Evolutionary conservation across 2,888 invertebrate genomes (phyloP).

Genomic region (Endomychus coccineus): DNA sequence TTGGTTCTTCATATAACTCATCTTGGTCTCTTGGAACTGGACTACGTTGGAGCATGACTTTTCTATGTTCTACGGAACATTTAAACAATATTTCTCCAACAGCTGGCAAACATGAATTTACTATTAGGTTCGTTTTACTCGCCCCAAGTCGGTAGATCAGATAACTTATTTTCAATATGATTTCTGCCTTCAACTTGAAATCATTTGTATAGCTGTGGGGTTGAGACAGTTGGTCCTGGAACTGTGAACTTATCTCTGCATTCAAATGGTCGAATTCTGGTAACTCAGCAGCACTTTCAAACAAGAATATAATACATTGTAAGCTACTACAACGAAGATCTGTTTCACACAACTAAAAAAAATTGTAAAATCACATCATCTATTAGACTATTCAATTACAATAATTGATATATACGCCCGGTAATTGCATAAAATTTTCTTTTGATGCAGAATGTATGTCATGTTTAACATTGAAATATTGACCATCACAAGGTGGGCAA

Average conservation of each 20-base stretch:
- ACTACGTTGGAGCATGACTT: slow-evolving; percentile 19
- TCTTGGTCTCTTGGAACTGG: slow-evolving; percentile 19
- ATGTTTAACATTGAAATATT: no score
- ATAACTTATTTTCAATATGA: slow-evolving; percentile 20
- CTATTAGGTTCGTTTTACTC: slow-evolving; percentile 13
- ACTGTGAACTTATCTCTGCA: slow-evolving; percentile 14
- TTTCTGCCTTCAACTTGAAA: slow-evolving; percentile 25
- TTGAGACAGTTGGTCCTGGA: slow-evolving; percentile 20
- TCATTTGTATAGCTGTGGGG: slow-evolving; percentile 22
- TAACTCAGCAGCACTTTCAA: neutral
- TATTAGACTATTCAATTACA: no score
- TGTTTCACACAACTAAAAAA: slow-evolving; percentile 13
- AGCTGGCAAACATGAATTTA: slow-evolving; percentile 20
- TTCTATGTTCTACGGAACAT: slow-evolving; percentile 25
- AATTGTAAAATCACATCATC: no score
- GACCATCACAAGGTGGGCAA: no score
- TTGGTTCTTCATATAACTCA: slow-evolving; percentile 21
- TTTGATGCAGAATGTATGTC: no score
- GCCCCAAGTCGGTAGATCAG: slow-evolving; percentile 13
- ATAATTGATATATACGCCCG: no score
- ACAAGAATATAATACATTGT: slow-evolving; percentile 10
- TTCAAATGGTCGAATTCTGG: slow-evolving; percentile 13
- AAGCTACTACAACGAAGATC: slow-evolving; percentile 12
- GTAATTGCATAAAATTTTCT: no score
- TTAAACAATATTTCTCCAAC: slow-evolving; percentile 26